These are phyloP conservation scores for Alloscopus bannaensis DNA, from an alignment of 2,888 invertebrate species.

Conservation along the genomic window DNA sequence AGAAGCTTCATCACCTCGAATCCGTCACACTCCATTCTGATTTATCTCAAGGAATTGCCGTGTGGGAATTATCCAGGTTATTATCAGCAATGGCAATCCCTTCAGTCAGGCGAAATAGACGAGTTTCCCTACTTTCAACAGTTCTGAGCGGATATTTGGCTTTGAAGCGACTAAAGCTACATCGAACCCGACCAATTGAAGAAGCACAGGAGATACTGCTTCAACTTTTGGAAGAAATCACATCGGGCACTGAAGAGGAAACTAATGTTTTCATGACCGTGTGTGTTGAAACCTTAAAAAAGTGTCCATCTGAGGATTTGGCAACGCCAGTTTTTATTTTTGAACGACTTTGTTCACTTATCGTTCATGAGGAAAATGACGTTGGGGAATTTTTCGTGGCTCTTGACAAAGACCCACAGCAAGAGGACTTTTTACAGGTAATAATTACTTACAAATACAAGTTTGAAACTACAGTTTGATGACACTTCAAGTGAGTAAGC, in stretches of 20 bases:
- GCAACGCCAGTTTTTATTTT: conserved; percentile 98
- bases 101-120: conserved; percentile 68
- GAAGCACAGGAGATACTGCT: conserved; percentile 68
- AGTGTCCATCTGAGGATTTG: conserved; percentile 92
- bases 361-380: conserved; percentile 98
- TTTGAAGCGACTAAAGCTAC: conserved; percentile 91
- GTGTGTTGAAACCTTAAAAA: conserved; percentile 95
- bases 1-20: conserved; percentile 90
- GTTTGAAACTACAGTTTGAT: conserved; percentile 16
- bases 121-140: conserved; percentile 76
- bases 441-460: conserved; percentile 50
- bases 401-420: conserved; percentile 98
- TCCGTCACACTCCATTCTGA: conserved; percentile 95
- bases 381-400: conserved; percentile 97
- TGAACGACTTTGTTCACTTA: conserved; percentile 96
- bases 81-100: conserved; percentile 72
- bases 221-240: conserved; percentile 71
- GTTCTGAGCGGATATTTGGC: conserved; percentile 96
- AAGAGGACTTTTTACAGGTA: conserved; percentile 97
- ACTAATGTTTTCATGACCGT: conserved; percentile 98
- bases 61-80: conserved; percentile 70
- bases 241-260: conserved; percentile 91
- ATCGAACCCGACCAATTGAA: conserved; percentile 92
- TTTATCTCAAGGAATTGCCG: conserved; percentile 84
- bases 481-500: neutral